phyloP scores from a whole-genome alignment of 2,797 vertebrate species.

The Acanthiza pusilla region DNA sequence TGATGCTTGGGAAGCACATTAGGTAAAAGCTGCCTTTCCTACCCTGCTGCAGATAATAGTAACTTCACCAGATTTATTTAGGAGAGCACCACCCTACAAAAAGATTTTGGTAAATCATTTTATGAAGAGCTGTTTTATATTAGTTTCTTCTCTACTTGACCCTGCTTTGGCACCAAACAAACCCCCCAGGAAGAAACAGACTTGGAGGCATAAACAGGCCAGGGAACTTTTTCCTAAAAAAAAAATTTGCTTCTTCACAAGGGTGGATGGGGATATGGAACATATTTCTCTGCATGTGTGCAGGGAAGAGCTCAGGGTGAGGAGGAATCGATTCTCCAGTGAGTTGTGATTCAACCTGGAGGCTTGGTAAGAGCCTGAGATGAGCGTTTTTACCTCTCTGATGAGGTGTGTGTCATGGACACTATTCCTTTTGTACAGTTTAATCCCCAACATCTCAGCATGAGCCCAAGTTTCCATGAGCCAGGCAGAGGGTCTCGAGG shows the following conservation, averaged over 20 bases:
- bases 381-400: neutral
- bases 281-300: neutral
- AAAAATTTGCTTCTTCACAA: neutral
- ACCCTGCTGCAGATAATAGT: neutral
- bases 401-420: neutral
- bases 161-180: neutral
- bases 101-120: neutral
- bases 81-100: neutral
- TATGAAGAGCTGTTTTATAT: neutral
- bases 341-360: neutral
- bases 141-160: neutral
- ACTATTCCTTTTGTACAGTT: neutral
- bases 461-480: neutral
- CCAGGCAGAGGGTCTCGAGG: rapidly evolving
- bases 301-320: neutral
- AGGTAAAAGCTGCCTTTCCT: neutral
- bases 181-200: neutral
- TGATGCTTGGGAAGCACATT: neutral
- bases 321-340: neutral
- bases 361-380: neutral
- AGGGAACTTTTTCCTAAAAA: neutral
- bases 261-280: neutral
- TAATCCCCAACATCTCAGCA: neutral
- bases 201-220: neutral
- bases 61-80: neutral